Evolutionary conservation across 2,113 vertebrate species (phyloP), one percentile per base, ranked within the genome.

Genomic region (Ptilonorhynchus violaceus): DNA sequence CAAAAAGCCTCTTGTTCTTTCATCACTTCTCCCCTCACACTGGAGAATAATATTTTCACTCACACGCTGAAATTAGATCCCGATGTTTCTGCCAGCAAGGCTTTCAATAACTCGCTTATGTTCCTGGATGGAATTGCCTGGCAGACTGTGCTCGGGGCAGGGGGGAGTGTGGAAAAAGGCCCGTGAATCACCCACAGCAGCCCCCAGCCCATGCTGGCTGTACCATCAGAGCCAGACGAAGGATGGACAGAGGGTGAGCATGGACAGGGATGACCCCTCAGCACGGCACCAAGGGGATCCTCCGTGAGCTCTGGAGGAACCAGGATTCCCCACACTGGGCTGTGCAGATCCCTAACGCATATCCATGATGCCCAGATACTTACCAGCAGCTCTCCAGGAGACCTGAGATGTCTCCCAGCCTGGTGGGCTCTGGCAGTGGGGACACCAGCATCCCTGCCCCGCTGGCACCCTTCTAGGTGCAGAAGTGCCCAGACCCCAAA

Each of bases 1-100:
- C 77, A 94, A 91, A 95, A 93, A 94, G 92, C 81, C 77, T 93
- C 92, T 93, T 95, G 85, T 94, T 92, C 95, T 94, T 92, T 89
- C 96, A 95, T 47, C 95, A 88, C 90, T 91, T 89, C 85, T 89
- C 52, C 69, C 42, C 60, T 93, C 93, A 75, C 56, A 37, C 55
- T 77, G 92, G 87, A 87, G 90, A 85, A 85, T 89, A 94, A 87
- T 72, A 95, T 89, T 94, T 97, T 92, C 88, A 64, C 92, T 85
- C 78, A 41, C 37, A 76, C 0, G 0, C 88, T 89, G 92, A 89
- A 96, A 96, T 82, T 37, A 85, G 78, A 81, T 93, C 90, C 96
- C 9, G 35, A 55, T 88, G 93, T 94, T 94, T 88, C 93, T 92
- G 90, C 88, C 92, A 95, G 88, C 39, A 78, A 79, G 44, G 44